Conservation (phyloP, 2,113 vertebrate species). For the Xiphias gladius region DNA sequence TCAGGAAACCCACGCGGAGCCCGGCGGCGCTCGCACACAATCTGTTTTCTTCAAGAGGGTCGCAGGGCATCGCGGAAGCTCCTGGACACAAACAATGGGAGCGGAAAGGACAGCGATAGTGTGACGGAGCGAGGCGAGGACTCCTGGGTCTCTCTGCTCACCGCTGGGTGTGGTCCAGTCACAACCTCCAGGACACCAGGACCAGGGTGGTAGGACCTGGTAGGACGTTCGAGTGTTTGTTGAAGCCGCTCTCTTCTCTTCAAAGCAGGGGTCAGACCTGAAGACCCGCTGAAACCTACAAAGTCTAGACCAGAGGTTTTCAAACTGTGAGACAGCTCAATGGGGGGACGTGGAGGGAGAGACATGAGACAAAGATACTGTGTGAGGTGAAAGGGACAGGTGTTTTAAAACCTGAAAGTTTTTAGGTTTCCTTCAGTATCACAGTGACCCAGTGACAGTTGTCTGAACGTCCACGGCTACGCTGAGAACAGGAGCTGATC, state of each 20-base stretch:
- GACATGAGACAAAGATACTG: too few species aligned
- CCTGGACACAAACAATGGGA: slow-evolving; percentile 74
- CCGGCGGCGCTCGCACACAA: slow-evolving; percentile 54
- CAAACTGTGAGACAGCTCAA: too few species aligned
- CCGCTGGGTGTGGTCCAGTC: slow-evolving; percentile 19
- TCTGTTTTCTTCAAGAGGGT: slow-evolving; percentile 79
- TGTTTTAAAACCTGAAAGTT: too few species aligned
- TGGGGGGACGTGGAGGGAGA: too few species aligned
- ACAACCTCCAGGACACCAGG: not conserved
- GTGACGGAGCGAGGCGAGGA: slow-evolving; percentile 46
- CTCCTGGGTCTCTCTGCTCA: slow-evolving; percentile 48
- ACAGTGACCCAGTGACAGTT: too few species aligned
- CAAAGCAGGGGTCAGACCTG: too few species aligned
- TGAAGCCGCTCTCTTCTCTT: not conserved
- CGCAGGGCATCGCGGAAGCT: slow-evolving; percentile 73
- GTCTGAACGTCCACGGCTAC: too few species aligned
- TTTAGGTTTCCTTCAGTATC: too few species aligned
- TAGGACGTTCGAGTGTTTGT: not conserved
- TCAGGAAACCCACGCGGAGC: slow-evolving; percentile 63
- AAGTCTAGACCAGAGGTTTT: too few species aligned
- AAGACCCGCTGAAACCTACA: not conserved
- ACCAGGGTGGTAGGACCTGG: not conserved
- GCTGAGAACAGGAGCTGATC: too few species aligned
- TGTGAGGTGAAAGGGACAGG: too few species aligned
- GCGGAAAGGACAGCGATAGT: slow-evolving; percentile 73